Percentiles rank a stretch among this genome's conserved stretches.
Conservation (phyloP, 2,888 invertebrate species). For the Galerucella calmariensis region DNA sequence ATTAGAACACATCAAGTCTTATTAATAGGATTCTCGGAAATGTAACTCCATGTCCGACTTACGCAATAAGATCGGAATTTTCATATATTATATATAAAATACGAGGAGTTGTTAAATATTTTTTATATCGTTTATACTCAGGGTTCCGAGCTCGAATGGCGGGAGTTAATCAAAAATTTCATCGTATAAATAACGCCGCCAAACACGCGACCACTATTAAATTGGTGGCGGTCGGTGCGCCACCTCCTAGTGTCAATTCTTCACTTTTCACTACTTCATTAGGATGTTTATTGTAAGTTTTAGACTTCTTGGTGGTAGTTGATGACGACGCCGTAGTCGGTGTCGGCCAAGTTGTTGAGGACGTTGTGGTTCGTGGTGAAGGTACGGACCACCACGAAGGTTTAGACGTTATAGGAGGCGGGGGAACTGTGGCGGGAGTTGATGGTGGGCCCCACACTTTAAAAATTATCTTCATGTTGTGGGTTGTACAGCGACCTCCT, state of each 20-base stretch:
- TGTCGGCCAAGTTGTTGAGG: constrained; percentile 60
- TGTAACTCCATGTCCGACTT: neutral
- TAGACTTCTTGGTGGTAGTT: constrained; percentile 76
- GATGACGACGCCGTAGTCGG: constrained; percentile 63
- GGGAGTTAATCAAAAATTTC: constrained; percentile 40
- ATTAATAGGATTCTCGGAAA: constrained; percentile 23
- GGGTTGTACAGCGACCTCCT: constrained; percentile 90
- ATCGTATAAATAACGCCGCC: constrained; percentile 59
- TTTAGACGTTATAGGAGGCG: constrained; percentile 54
- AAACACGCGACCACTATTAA: constrained; percentile 53
- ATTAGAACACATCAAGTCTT: constrained; percentile 45
- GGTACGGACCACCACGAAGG: constrained; percentile 64
- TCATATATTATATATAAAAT: constrained; percentile 16
- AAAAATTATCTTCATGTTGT: constrained; percentile 97
- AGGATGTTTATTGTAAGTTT: constrained; percentile 81
- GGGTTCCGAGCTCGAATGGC: constrained; percentile 13
- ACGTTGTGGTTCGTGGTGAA: constrained; percentile 62
- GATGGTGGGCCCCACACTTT: constrained; percentile 71
- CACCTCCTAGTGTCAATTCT: constrained; percentile 82
- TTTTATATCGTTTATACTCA: constrained; percentile 12
- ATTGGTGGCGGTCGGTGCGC: constrained; percentile 42
- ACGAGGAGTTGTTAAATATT: constrained; percentile 4
- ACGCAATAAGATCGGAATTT: constrained; percentile 5
- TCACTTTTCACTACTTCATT: constrained; percentile 95
- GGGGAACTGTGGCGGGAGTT: constrained; percentile 60